Evolutionary conservation across 2,113 vertebrate genomes (phyloP).

Genomic region (Egretta garzetta): DNA sequence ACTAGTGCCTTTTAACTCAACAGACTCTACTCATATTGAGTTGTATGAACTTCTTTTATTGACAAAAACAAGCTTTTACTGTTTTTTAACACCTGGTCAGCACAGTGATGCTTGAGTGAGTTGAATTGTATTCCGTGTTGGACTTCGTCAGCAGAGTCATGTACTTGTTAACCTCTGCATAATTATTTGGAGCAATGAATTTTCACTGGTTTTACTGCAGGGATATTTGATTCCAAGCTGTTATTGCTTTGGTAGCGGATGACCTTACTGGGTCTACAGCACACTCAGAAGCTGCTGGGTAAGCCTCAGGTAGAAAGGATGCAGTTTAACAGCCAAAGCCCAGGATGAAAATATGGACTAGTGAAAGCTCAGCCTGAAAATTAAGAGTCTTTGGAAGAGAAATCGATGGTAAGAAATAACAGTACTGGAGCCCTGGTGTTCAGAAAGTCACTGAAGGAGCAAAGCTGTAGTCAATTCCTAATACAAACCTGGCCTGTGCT

Average conservation of each 20-base stretch:
- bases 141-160: neutral
- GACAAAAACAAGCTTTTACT: neutral
- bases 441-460: neutral
- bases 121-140: neutral
- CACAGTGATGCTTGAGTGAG: neutral
- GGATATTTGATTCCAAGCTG: neutral
- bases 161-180: neutral
- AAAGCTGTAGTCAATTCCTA: neutral
- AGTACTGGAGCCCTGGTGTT: neutral
- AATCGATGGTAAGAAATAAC: neutral
- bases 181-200: neutral
- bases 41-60: neutral
- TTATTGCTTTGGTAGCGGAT: neutral
- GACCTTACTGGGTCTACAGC: neutral
- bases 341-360: neutral
- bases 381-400: neutral
- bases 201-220: neutral
- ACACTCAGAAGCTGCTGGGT: neutral
- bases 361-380: neutral
- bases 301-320: neutral
- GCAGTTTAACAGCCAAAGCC: neutral
- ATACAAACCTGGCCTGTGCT: rapidly evolving
- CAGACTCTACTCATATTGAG: neutral
- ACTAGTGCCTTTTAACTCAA: neutral
- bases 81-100: neutral